phyloP scores from a whole-genome alignment of 2,113 vertebrate species.

The Amphilophus citrinellus region DNA sequence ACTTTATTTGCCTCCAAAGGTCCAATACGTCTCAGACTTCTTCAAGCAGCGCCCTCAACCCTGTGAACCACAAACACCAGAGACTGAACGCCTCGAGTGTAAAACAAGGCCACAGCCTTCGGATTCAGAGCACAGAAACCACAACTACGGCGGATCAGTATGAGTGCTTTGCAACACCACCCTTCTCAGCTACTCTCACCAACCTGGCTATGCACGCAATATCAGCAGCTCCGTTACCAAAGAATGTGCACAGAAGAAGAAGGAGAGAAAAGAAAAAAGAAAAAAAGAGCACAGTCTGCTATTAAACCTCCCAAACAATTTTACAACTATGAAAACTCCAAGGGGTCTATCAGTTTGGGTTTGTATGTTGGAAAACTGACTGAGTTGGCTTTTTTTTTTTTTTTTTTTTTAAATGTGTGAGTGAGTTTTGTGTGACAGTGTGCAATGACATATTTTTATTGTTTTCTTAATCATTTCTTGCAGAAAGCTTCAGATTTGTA shows the following conservation, averaged over 20 bases:
- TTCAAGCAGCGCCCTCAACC: constrained; percentile 86
- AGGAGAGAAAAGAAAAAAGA: neutral
- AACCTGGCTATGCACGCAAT: neutral
- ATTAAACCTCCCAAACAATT: neutral
- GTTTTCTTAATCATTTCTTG: neutral
- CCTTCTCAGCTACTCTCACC: neutral
- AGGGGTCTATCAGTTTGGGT: constrained; percentile 8
- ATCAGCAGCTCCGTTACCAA: constrained; percentile 29
- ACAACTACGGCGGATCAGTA: constrained; percentile 78
- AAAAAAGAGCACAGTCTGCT: neutral
- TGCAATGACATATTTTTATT: constrained; percentile 21
- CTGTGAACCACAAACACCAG: constrained; percentile 24
- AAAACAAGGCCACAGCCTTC: constrained; percentile 85
- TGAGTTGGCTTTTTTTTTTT: neutral
- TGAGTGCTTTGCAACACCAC: constrained; percentile 64
- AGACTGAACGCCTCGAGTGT: constrained; percentile 77
- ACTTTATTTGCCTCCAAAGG: constrained; percentile 73
- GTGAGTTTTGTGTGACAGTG: neutral
- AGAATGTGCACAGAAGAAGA: constrained; percentile 14
- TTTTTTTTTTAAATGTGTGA: neutral
- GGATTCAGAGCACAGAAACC: constrained; percentile 79
- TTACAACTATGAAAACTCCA: constrained; percentile 31
- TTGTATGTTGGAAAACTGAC: constrained; percentile 27
- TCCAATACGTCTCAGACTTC: constrained; percentile 91
- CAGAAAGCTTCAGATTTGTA: constrained; percentile 1